phyloP scores from a whole-genome alignment of 1,140 invertebrate genomes.

The Rhopalosiphum padi region DNA sequence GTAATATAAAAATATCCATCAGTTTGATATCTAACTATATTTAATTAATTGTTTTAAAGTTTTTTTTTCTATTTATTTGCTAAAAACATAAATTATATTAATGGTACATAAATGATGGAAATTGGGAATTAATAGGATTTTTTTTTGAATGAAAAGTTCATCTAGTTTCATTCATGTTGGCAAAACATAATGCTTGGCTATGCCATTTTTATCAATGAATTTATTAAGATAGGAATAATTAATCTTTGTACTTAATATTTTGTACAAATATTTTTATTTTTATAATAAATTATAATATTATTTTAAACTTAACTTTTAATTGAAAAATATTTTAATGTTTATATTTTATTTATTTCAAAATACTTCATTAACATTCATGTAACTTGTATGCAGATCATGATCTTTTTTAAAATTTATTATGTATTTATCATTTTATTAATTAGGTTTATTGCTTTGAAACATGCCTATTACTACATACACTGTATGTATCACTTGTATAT shows the following conservation, averaged over 20 bases:
- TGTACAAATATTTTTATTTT: not conserved
- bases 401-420: slow-evolving; percentile 7
- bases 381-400: slow-evolving; percentile 44
- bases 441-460: slow-evolving; percentile 38
- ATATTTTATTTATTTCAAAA: slow-evolving; percentile 27
- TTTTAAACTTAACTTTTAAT: not conserved
- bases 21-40: not conserved
- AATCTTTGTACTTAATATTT: slow-evolving; percentile 13
- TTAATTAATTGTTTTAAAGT: not conserved
- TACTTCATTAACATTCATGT: slow-evolving; percentile 31
- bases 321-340: not conserved
- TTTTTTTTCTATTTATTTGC: not conserved
- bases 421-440: slow-evolving; percentile 41
- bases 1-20: not conserved
- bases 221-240: not conserved
- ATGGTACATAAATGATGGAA: slow-evolving; percentile 12
- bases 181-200: slow-evolving; percentile 17
- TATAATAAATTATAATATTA: slow-evolving; percentile 21
- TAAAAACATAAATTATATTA: not conserved
- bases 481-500: slow-evolving; percentile 38
- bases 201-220: not conserved
- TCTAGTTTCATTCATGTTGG: slow-evolving; percentile 25
- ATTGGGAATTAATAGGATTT: not conserved
- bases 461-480: slow-evolving; percentile 29
- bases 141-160: slow-evolving; percentile 37